Conservation (phyloP, 2,113 vertebrate genomes). For the Gobio gobio region DNA sequence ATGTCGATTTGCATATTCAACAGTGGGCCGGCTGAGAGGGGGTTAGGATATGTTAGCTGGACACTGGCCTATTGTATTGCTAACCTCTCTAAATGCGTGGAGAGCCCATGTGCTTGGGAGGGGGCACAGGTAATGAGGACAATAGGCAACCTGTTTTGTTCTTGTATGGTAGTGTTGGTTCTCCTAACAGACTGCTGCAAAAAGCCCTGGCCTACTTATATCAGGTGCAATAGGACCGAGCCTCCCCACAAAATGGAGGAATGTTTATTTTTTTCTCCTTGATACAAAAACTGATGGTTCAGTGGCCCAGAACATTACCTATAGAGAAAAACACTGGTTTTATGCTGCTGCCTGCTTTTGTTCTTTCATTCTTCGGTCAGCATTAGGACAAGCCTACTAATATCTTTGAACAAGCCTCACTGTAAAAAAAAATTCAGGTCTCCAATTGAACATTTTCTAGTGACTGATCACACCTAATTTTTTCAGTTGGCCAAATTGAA, state of each 20-base stretch:
- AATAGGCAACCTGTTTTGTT: conserved; percentile 41
- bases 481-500: no score
- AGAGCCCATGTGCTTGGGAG: not conserved
- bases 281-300: conserved; percentile 19
- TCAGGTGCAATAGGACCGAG: conserved; percentile 49
- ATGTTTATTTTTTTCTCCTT: conserved; percentile 30
- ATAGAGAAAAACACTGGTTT: conserved; percentile 20
- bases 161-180: conserved; percentile 27
- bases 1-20: conserved; percentile 83
- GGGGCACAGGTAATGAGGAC: conserved; percentile 53
- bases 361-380: conserved; percentile 1
- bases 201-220: conserved; percentile 54
- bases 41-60: conserved; percentile 60
- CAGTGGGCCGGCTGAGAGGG: conserved; percentile 61
- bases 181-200: conserved; percentile 22
- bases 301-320: conserved; percentile 5
- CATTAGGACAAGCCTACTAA: not conserved
- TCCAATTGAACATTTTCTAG: no score
- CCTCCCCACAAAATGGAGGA: conserved; percentile 23
- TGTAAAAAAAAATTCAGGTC: no score
- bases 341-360: not conserved
- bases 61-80: conserved; percentile 46
- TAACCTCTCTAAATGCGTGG: conserved; percentile 39
- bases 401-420: not conserved
- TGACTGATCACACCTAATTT: no score